Evolutionary conservation across 2,113 vertebrate species (phyloP), one percentile per base, ranked within the genome.

Genomic region (Hyperopisus bebe): DNA sequence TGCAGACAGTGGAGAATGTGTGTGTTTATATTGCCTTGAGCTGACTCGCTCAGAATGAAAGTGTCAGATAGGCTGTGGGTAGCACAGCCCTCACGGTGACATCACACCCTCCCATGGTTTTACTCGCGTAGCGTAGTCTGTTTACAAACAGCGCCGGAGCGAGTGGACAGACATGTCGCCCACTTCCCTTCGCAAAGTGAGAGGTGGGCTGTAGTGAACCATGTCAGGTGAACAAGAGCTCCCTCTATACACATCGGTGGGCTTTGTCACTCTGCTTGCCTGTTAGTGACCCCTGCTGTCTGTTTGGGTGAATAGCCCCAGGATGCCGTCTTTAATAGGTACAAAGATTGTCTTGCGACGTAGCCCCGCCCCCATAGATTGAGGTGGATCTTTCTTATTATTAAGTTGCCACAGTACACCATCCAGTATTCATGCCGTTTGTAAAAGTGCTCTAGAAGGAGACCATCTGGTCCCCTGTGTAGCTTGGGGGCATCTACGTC

Each of bases 231-330:
- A 87, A 55, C 85, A 53, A 53, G 19, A 46, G 46, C 84, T 51
- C 84, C 84, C 84, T 46, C 84, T 51, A 15, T 51, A 6, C 44
- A 84, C 21, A 4, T 10, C 1, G 44, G 19, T 46, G 42, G 17
- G 17, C 82, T 44, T 47, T 47, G 42, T 46, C 17, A 10, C 46
- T 48, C 48, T 50, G 24, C 31, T 35, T 62, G 35, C 9, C 44
- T 46, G 21, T 66, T 88, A 62, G 51, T 62, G 86, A 88, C 51
- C 31, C 55, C 51, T 88, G 35, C 51, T 88, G 86, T 88, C 53
- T 46, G 53, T 88, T 88, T 62, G 15, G 46, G 46, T 51, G 85
- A 31, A 86, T 86, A 86, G 47, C 85, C 13, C 0, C 48, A 53
- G 10, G 24, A 35, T 51, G 48, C 24, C 1, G 17, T 46, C 27